A percentile compares a stretch with the other conserved stretches of the same genome.
Evolutionary conservation across 2,888 invertebrate species (phyloP).

Genomic region (Mimas tiliae): DNA sequence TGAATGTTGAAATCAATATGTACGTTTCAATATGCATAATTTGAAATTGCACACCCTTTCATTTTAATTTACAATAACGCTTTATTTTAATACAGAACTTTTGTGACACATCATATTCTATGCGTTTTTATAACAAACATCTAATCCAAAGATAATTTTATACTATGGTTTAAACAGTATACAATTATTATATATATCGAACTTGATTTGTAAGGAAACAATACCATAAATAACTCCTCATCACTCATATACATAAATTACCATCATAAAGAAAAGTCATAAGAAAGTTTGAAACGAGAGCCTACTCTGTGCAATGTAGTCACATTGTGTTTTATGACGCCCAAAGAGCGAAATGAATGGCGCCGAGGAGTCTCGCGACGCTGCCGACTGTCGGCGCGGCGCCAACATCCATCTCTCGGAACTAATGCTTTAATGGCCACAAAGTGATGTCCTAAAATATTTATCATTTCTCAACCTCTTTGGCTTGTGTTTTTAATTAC

Average conservation of each 20-base stretch:
- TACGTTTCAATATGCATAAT: too few species aligned
- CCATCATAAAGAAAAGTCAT: slow-evolving; percentile 23
- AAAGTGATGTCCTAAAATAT: slow-evolving; percentile 20
- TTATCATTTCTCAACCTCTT: not conserved
- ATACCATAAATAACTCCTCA: not conserved
- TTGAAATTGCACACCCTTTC: too few species aligned
- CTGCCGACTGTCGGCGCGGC: slow-evolving; percentile 39
- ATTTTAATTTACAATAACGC: too few species aligned
- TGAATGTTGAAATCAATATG: too few species aligned
- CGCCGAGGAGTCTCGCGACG: slow-evolving; percentile 52
- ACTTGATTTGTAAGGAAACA: too few species aligned
- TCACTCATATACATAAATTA: not conserved
- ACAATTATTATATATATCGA: too few species aligned
- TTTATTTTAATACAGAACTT: too few species aligned
- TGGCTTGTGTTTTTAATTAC: not conserved
- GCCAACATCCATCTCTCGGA: slow-evolving; percentile 53
- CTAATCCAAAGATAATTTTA: too few species aligned
- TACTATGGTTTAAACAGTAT: too few species aligned
- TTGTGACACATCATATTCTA: too few species aligned
- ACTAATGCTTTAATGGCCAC: slow-evolving; percentile 34
- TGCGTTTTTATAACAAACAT: too few species aligned
- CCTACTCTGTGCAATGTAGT: slow-evolving; percentile 39
- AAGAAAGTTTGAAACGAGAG: slow-evolving; percentile 17
- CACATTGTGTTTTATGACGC: slow-evolving; percentile 51
- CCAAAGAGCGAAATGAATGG: slow-evolving; percentile 46